Base-by-base conservation (phyloP, 2,113 vertebrate genomes). In the Hymenochirus boettgeri region DNA sequence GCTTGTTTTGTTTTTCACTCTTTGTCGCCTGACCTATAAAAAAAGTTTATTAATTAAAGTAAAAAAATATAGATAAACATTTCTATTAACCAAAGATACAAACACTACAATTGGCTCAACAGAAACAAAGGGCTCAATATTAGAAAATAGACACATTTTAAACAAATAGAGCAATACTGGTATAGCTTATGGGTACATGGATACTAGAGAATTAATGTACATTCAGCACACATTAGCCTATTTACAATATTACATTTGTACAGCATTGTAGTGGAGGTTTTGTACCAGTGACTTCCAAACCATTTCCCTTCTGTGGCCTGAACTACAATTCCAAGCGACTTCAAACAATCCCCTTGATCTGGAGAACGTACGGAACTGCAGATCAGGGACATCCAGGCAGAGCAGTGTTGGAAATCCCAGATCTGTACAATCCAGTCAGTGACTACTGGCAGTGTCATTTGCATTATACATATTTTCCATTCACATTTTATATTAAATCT, bases 51-150 rank as follows among this genome's bases (percentile, higher is more conserved):
- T n/a, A 9, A 21, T 3, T 23, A 48, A 21, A 21, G 10, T 35
- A 35, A 12, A 35, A 35, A 48, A 10, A 48, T 22, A 23, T 22
- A 22, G 9, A 15, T 6, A 72, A 6, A 1, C 9, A 33, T 69
- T 71, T 51, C 61, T 13, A 73, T 72, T 63, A 52, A 59, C 50
- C 31, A 53, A 70, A 47, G 22, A 65, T 37, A 78, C 19, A 73
- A 58, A 72, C 69, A 71, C 65, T 60, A 74, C 69, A 72, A 53
- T 66, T 56, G 76, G 75, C 79, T 85, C 75, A 77, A 35, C 15
- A 35, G 4, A 80, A 83, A 82, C 35, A 1, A 74, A 71, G 10
- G 29, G 5, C 10, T 6, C 5, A 10, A 72, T 75, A 81, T 71
- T 53, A 80, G 67, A 65, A 78, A 69, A 71, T 71, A 27, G 0